A percentile compares a stretch with the other conserved stretches of the same genome.
phyloP scores from a whole-genome alignment of 1,140 invertebrate genomes.

The Brachionus asplanchnoidis region DNA sequence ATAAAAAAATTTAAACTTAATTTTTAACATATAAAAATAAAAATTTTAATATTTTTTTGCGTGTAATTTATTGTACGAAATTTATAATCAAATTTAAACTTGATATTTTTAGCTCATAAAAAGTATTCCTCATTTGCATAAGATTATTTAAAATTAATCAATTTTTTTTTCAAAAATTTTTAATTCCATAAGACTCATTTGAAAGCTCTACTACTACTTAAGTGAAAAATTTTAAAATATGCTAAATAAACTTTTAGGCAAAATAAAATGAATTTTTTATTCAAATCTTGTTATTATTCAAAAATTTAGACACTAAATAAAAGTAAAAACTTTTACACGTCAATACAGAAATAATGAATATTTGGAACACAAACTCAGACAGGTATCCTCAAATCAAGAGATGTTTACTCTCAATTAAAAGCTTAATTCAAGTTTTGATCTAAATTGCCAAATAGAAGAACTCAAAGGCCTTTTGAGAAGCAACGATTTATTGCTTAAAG shows the following conservation, averaged over 20 bases:
- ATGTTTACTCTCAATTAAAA: not conserved
- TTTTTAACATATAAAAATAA: too few relatives aligned
- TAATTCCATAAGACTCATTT: not conserved
- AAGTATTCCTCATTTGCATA: too few relatives aligned
- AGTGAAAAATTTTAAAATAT: not conserved
- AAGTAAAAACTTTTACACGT: not conserved
- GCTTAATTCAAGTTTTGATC: not conserved
- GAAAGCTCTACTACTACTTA: not conserved
- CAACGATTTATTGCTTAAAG: not conserved
- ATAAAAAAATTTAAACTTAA: too few relatives aligned
- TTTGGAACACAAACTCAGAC: conserved; percentile 8
- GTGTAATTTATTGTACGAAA: too few relatives aligned
- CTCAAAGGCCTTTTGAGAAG: conserved; percentile 5
- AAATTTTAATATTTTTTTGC: too few relatives aligned
- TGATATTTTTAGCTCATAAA: too few relatives aligned
- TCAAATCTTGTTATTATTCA: not conserved
- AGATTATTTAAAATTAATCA: too few relatives aligned
- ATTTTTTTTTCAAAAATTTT: too few relatives aligned
- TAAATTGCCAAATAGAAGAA: conserved; percentile 13
- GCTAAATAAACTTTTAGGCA: not conserved
- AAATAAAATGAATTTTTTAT: not conserved
- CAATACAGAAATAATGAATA: conserved; percentile 15
- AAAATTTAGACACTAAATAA: not conserved
- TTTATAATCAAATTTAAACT: too few relatives aligned
- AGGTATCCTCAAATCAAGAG: not conserved